These are phyloP conservation scores for Sciurus carolinensis DNA, from an alignment of 2,797 vertebrate genomes.

Conservation along the genomic window DNA sequence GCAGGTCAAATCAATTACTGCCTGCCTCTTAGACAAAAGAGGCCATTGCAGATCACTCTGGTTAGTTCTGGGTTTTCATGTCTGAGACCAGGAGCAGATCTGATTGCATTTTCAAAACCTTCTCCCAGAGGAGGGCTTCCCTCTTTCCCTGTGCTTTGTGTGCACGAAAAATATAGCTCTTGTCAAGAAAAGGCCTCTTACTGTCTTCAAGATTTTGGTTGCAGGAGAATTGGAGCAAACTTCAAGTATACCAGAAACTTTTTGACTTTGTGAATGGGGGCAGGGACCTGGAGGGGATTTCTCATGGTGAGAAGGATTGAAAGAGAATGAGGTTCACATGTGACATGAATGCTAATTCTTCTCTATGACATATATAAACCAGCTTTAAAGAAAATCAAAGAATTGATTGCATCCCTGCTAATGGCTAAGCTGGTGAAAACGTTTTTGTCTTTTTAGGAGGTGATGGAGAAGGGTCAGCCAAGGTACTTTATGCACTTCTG, in stretches of 20 bases:
- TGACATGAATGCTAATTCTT: slow-evolving; percentile 64
- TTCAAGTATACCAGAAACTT: slow-evolving; percentile 71
- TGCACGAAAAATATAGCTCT: slow-evolving; percentile 45
- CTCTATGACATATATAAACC: slow-evolving; percentile 52
- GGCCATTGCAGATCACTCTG: not conserved
- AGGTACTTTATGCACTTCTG: slow-evolving; percentile 69
- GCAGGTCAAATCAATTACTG: slow-evolving; percentile 79
- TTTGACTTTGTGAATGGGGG: slow-evolving; percentile 75
- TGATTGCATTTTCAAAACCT: slow-evolving; percentile 65
- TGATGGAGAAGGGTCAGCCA: slow-evolving; percentile 71
- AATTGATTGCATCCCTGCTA: slow-evolving; percentile 62
- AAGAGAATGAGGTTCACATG: slow-evolving; percentile 56
- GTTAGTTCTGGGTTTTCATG: slow-evolving; percentile 51
- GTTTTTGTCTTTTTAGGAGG: slow-evolving; percentile 76
- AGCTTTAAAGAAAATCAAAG: slow-evolving; percentile 72
- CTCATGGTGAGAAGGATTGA: slow-evolving; percentile 52
- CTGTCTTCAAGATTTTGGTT: slow-evolving; percentile 54
- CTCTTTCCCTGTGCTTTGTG: slow-evolving; percentile 53
- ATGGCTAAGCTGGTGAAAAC: slow-evolving; percentile 63
- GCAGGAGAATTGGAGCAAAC: slow-evolving; percentile 55
- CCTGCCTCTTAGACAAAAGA: slow-evolving; percentile 66
- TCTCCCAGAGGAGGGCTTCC: slow-evolving; percentile 40
- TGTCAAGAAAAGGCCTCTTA: slow-evolving; percentile 24
- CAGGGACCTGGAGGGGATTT: slow-evolving; percentile 33
- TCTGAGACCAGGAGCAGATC: slow-evolving; percentile 52